Percentiles rank a stretch among this genome's conserved stretches.
Conservation (phyloP, 2,797 vertebrate species). For the Cichlasoma orientale region DNA sequence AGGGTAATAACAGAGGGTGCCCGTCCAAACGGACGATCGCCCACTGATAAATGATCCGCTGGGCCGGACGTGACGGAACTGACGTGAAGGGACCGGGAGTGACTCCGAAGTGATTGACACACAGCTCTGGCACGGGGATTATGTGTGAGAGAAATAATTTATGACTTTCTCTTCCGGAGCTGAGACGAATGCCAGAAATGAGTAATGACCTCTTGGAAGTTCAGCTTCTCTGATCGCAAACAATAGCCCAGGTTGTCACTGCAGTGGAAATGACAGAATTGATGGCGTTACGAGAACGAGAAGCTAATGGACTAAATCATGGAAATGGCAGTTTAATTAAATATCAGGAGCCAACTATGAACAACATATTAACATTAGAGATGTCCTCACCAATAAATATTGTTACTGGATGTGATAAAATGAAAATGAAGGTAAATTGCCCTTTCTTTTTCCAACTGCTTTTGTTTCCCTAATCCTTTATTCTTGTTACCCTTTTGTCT, state of each 20-base stretch:
- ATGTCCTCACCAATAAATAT: conserved; percentile 42
- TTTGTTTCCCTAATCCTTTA: conserved; percentile 16
- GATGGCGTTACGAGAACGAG: conserved; percentile 60
- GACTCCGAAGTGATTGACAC: conserved; percentile 73
- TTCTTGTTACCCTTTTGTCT: conserved; percentile 37
- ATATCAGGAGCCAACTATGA: conserved; percentile 41
- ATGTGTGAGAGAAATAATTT: conserved; percentile 68
- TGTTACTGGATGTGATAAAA: neutral
- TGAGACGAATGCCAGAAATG: conserved; percentile 68
- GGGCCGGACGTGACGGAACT: conserved; percentile 67
- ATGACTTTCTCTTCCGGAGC: conserved; percentile 63
- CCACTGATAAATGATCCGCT: conserved; percentile 70
- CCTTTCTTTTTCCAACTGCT: neutral
- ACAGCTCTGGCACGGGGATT: conserved; percentile 53
- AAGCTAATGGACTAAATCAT: conserved; percentile 71
- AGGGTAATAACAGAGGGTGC: conserved; percentile 74
- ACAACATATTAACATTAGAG: conserved; percentile 48
- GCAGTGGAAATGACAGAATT: conserved; percentile 62
- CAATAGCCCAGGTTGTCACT: conserved; percentile 67
- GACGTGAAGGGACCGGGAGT: conserved; percentile 57
- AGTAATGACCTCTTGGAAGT: conserved; percentile 72
- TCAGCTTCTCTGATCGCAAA: conserved; percentile 69
- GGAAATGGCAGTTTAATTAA: conserved; percentile 73
- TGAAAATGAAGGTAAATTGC: conserved; percentile 10
- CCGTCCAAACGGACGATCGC: conserved; percentile 65